Conservation (phyloP, 2,797 vertebrate genomes). For the Poeciliopsis turneri region DNA sequence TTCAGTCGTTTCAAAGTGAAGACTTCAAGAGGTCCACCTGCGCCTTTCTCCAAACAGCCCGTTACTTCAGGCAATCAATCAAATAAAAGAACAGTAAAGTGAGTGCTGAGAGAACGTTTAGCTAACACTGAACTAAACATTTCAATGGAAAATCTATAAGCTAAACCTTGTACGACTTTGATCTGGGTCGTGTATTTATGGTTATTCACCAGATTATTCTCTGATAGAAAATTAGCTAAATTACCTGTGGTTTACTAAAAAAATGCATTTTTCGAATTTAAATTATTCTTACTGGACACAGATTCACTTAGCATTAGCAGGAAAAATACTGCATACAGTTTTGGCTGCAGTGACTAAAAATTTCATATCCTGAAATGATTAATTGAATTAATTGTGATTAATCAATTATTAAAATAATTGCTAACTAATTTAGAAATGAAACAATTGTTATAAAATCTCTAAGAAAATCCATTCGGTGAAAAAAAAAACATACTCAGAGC, state of each 20-base stretch:
- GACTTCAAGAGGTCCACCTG: conserved; percentile 2
- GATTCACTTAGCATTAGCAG: not conserved
- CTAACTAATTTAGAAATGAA: too few species aligned
- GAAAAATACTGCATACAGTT: not conserved
- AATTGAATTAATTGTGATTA: too few species aligned
- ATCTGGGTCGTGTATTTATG: not conserved
- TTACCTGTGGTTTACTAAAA: not conserved
- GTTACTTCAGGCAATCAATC: conserved; percentile 15
- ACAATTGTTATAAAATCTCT: too few species aligned
- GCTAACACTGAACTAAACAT: not conserved
- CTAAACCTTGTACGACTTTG: not conserved
- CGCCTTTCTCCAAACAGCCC: conserved; percentile 3
- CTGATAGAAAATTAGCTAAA: not conserved
- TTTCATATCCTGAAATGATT: too few species aligned
- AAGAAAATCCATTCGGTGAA: too few species aligned
- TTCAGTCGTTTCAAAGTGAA: not conserved
- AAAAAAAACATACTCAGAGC: too few species aligned
- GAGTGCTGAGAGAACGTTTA: conserved; percentile 6
- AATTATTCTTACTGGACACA: not conserved
- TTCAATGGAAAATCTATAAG: not conserved
- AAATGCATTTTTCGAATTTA: not conserved
- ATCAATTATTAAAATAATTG: too few species aligned
- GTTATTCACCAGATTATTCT: not conserved
- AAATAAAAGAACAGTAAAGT: conserved; percentile 4
- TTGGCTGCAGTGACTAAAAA: not conserved